Percentiles rank a stretch among this genome's conserved stretches.
Evolutionary conservation across 1,140 invertebrate species (phyloP).

Genomic region (Zaprionus vittiger): DNA sequence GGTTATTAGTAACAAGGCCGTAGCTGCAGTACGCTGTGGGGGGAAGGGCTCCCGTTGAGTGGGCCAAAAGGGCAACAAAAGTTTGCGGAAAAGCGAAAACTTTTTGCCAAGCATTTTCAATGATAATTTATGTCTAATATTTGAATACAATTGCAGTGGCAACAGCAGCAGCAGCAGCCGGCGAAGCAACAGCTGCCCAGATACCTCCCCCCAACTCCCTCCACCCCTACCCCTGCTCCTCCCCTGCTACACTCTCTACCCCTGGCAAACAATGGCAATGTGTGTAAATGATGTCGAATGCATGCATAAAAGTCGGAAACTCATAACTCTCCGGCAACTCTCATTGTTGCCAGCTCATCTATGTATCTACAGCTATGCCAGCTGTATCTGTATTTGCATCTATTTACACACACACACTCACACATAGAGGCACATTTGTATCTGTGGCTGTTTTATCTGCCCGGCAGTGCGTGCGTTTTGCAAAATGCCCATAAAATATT

Average conservation of each 20-base stretch:
- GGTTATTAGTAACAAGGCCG: constrained; percentile 82
- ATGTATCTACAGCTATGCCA: neutral
- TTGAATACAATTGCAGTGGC: constrained; percentile 70
- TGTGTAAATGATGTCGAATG: constrained; percentile 56
- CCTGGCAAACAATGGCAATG: constrained; percentile 42
- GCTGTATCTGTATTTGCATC: constrained; percentile 8
- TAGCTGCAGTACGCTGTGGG: constrained; percentile 33
- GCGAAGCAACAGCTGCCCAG: constrained; percentile 33
- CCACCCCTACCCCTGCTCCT: no score
- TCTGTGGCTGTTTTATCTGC: constrained; percentile 6
- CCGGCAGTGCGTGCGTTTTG: constrained; percentile 26
- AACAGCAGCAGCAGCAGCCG: constrained; percentile 4
- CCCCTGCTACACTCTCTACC: neutral
- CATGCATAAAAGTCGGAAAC: constrained; percentile 53
- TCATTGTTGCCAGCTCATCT: constrained; percentile 46
- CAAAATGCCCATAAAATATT: constrained; percentile 48
- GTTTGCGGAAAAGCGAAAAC: constrained; percentile 57
- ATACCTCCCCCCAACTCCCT: constrained; percentile 14
- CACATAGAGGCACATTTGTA: neutral
- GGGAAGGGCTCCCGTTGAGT: neutral
- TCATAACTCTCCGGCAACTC: constrained; percentile 39
- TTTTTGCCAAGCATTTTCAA: constrained; percentile 55
- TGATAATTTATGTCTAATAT: constrained; percentile 76
- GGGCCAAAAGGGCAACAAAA: constrained; percentile 23
- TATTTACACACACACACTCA: constrained; percentile 9